Evolutionary conservation across 1,140 invertebrate species (phyloP).

Genomic region (Zaprionus inermis): DNA sequence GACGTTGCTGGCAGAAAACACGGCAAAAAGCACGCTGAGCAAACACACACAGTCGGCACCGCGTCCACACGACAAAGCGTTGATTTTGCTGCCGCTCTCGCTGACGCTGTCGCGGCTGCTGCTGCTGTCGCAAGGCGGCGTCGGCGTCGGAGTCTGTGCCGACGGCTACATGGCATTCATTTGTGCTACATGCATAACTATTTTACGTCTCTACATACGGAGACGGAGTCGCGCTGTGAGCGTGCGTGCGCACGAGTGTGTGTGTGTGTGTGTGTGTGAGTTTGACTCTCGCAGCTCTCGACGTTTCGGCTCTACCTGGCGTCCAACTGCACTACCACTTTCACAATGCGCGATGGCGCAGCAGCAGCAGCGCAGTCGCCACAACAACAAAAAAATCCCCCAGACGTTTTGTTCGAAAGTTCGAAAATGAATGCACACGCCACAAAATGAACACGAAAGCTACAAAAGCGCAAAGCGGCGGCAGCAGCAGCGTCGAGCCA

Average conservation of each 20-base stretch:
- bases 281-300: constrained; percentile 6
- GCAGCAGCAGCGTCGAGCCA: constrained; percentile 20
- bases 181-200: constrained; percentile 77
- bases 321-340: constrained; percentile 65
- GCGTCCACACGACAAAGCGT: constrained; percentile 58
- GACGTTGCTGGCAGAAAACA: constrained; percentile 37
- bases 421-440: constrained; percentile 73
- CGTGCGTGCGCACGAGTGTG: constrained; percentile 47
- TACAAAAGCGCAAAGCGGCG: constrained; percentile 43
- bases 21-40: constrained; percentile 58
- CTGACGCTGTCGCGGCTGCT: constrained; percentile 35
- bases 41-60: constrained; percentile 57
- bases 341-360: constrained; percentile 52
- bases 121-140: constrained; percentile 46
- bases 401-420: constrained; percentile 51
- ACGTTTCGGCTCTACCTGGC: constrained; percentile 32
- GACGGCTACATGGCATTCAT: constrained; percentile 68
- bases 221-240: constrained; percentile 12
- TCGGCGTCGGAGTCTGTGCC: constrained; percentile 64
- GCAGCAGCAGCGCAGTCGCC: constrained; percentile 35
- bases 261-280: constrained; percentile 22
- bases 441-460: constrained; percentile 63
- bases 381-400: constrained; percentile 38
- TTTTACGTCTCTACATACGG: constrained; percentile 58
- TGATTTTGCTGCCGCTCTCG: constrained; percentile 52